Evolutionary conservation across 2,113 vertebrate genomes (phyloP).

Genomic region (Oceanodroma tethys): DNA sequence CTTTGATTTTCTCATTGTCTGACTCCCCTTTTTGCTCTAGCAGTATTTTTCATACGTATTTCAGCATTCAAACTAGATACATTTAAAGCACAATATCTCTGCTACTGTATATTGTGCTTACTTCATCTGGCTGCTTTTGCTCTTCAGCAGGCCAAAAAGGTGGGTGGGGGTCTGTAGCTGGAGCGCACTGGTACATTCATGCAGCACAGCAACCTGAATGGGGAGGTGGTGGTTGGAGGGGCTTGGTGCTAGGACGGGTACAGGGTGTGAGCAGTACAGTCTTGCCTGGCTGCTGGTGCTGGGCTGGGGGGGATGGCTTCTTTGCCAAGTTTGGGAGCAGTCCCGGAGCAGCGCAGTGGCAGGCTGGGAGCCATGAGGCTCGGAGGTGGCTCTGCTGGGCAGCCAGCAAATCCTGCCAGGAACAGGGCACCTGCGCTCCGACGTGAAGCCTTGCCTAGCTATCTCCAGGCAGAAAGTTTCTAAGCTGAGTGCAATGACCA

Average conservation of each 20-base stretch:
- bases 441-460: neutral
- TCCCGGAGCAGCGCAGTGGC: rapidly evolving
- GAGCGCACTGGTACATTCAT: rapidly evolving
- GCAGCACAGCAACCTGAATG: neutral
- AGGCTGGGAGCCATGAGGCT: neutral
- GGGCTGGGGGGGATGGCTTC: neutral
- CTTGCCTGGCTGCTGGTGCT: neutral
- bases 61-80: neutral
- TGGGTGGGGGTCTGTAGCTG: neutral
- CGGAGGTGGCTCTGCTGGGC: neutral
- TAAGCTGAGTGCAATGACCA: too few relatives aligned
- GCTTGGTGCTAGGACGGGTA: neutral
- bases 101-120: neutral
- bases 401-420: neutral
- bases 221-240: neutral
- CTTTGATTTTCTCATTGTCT: neutral
- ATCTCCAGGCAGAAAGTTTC: neutral
- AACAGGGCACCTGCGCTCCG: neutral
- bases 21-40: neutral
- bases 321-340: neutral
- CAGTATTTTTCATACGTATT: neutral
- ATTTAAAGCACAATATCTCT: neutral
- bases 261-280: neutral
- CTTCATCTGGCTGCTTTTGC: neutral
- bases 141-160: neutral